These are phyloP conservation scores for Amphiprion percula DNA, from an alignment of 2,113 vertebrate genomes.

Conservation along the genomic window DNA sequence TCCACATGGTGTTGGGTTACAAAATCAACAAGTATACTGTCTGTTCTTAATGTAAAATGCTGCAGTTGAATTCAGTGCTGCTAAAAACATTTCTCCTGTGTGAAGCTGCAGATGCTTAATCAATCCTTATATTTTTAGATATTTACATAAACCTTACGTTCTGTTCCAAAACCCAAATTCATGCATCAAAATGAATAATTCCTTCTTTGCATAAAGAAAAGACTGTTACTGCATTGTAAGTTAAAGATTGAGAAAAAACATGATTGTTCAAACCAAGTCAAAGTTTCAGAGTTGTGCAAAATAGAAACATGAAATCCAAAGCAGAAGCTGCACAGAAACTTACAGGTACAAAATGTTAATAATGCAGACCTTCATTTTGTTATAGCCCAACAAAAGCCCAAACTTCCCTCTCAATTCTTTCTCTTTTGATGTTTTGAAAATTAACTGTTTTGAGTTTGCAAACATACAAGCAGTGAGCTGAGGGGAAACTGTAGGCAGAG, in stretches of 20 bases:
- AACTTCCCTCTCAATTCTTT: no score
- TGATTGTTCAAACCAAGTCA: conserved; percentile 52
- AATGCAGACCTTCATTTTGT: not conserved
- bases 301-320: conserved; percentile 35
- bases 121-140: not conserved
- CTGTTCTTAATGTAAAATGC: no score
- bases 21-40: no score
- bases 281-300: conserved; percentile 71
- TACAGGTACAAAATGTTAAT: not conserved
- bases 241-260: conserved; percentile 35
- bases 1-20: no score
- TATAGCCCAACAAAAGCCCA: not conserved
- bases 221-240: not conserved
- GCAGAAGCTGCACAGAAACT: not conserved
- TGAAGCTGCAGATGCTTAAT: not conserved
- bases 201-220: conserved; percentile 19
- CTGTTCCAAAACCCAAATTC: not conserved
- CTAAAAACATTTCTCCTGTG: not conserved
- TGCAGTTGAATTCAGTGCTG: not conserved
- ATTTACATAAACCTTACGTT: not conserved
- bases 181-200: not conserved
- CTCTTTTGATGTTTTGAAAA: no score
- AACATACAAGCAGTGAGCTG: no score
- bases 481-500: no score
- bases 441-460: no score